A percentile compares a stretch with the other conserved stretches of the same genome.
These are phyloP conservation scores for Drosophila takahashii DNA, from an alignment of 1,140 invertebrate genomes.

Conservation along the genomic window DNA sequence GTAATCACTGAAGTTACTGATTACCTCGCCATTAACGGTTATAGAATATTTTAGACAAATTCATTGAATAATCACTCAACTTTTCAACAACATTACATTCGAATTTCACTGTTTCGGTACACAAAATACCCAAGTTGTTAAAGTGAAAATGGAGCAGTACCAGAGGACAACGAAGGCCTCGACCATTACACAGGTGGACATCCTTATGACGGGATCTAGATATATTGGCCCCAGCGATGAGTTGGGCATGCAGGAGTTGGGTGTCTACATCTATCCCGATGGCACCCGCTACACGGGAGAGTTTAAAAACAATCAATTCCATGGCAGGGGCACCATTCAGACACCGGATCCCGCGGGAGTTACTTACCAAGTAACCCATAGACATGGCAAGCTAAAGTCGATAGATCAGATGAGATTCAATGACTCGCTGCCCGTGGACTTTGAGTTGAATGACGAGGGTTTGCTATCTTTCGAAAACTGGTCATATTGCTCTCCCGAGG, in stretches of 20 bases:
- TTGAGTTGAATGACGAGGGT: neutral
- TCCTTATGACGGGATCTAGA: conserved; percentile 34
- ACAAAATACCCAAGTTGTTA: neutral
- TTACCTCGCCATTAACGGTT: neutral
- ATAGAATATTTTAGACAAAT: no score
- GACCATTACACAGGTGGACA: neutral
- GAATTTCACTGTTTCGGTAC: neutral
- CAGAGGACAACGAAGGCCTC: neutral
- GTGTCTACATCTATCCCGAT: conserved; percentile 60
- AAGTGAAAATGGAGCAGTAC: neutral
- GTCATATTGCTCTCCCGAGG: conserved; percentile 44
- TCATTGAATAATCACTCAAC: neutral
- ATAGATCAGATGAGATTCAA: conserved; percentile 53
- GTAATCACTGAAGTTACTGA: neutral
- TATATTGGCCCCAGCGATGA: conserved; percentile 31
- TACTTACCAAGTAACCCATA: conserved; percentile 47
- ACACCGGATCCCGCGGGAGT: conserved; percentile 20
- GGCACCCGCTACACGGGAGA: conserved; percentile 52
- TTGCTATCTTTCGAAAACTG: conserved; percentile 33
- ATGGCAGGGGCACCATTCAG: conserved; percentile 53
- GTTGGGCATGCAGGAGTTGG: conserved; percentile 61
- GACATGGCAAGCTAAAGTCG: conserved; percentile 34
- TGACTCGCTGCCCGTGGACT: conserved; percentile 47
- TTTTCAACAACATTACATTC: neutral
- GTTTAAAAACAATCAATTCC: conserved; percentile 55